Evolutionary conservation across 2,113 vertebrate genomes (phyloP).

Genomic region (Notothenia coriiceps): DNA sequence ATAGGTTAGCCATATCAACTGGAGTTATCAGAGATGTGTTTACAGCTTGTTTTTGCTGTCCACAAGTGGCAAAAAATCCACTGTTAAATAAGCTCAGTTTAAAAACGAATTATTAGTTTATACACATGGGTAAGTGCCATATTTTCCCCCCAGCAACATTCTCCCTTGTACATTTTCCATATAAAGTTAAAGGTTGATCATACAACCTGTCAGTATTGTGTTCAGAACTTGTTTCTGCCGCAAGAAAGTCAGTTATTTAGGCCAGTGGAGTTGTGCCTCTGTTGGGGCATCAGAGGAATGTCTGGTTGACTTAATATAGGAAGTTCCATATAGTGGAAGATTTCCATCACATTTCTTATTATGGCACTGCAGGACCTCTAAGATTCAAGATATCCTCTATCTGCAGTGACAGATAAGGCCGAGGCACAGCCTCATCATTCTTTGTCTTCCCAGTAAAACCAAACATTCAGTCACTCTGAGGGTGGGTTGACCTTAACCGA

Average conservation of each 20-base stretch:
- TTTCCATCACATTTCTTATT: constrained; percentile 12
- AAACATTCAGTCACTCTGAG: constrained; percentile 37
- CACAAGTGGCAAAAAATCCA: not conserved
- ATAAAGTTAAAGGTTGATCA: not conserved
- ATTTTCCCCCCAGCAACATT: not conserved
- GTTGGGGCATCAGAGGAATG: not conserved
- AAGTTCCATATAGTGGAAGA: not conserved
- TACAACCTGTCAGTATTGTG: not conserved
- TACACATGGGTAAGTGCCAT: not conserved
- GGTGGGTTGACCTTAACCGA: constrained; percentile 52
- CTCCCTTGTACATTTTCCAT: not conserved
- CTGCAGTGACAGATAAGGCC: constrained; percentile 39
- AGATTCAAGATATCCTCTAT: constrained; percentile 1
- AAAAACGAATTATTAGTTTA: not conserved
- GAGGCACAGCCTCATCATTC: constrained; percentile 21
- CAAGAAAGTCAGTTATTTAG: not conserved
- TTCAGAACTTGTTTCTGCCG: not conserved
- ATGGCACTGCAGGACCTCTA: not conserved
- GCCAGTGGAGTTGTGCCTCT: not conserved
- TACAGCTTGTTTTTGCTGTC: not conserved
- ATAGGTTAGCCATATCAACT: not conserved
- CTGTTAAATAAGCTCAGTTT: not conserved
- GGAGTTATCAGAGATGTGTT: not conserved
- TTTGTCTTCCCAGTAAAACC: constrained; percentile 39
- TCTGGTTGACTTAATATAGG: not conserved